Evolutionary conservation across 2,888 invertebrate species (phyloP).

Genomic region (Scaeva pyrastri): DNA sequence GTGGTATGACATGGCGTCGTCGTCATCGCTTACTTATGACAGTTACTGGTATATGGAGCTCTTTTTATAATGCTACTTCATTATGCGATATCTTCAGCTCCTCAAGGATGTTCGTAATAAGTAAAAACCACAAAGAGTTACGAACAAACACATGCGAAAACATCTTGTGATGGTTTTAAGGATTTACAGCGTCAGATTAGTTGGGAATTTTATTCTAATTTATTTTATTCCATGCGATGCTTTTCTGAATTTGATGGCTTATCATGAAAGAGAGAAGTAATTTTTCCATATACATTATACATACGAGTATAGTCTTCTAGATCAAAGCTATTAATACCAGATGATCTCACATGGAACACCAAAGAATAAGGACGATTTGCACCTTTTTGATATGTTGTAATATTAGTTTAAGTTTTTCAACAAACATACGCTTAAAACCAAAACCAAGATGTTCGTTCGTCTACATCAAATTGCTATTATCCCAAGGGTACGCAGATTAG

Average conservation of each 20-base stretch:
- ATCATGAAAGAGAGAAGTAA: neutral
- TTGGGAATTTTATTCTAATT: conserved; percentile 29
- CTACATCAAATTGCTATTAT: neutral
- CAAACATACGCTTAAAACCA: neutral
- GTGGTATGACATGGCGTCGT: too few species aligned
- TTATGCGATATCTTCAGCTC: neutral
- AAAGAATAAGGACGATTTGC: neutral
- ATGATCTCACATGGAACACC: neutral
- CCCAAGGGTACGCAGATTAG: neutral
- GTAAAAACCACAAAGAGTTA: neutral
- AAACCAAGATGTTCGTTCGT: neutral
- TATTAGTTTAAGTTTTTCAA: neutral
- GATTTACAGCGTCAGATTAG: conserved; percentile 9
- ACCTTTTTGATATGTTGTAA: conserved; percentile 6
- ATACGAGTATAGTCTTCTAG: too few species aligned
- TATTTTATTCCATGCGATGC: conserved; percentile 2
- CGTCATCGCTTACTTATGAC: neutral
- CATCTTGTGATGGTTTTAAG: neutral
- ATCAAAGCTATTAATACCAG: conserved; percentile 8
- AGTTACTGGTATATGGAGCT: neutral
- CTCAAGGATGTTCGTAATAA: neutral
- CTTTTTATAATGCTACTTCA: neutral
- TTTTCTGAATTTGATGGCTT: neutral
- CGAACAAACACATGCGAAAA: neutral
- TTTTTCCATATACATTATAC: too few species aligned